These are phyloP conservation scores for Bombus picipes DNA, from an alignment of 1,140 invertebrate genomes.

Conservation along the genomic window DNA sequence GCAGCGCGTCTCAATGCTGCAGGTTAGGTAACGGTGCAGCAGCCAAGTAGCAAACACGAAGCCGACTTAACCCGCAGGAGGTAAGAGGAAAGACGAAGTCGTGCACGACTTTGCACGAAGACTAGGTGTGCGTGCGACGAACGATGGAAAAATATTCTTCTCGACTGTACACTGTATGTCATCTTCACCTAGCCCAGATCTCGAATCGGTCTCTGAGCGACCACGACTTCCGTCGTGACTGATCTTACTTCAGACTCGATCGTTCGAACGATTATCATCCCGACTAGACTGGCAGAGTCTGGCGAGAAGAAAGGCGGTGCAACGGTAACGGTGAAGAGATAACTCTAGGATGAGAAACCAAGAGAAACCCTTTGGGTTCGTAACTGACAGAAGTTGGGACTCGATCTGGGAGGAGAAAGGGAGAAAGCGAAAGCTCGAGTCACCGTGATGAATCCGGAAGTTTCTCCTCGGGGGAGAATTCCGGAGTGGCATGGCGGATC, in stretches of 20 bases:
- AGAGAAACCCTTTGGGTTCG: conserved; percentile 19
- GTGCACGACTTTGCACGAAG: conserved; percentile 21
- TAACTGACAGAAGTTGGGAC: conserved; percentile 13
- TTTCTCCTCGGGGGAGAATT: conserved; percentile 60
- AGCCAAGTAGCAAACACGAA: conserved; percentile 77
- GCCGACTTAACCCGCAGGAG: conserved; percentile 67
- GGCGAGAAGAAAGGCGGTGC: conserved; percentile 5
- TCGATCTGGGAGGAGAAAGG: not conserved
- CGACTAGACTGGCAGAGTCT: not conserved
- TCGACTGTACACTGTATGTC: not conserved
- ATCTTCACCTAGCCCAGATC: conserved; percentile 63
- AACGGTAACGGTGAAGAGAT: conserved; percentile 9
- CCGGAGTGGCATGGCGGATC: conserved; percentile 53
- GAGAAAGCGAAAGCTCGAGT: conserved; percentile 64
- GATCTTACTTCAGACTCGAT: conserved; percentile 48
- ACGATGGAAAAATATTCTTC: not conserved
- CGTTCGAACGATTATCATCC: conserved; percentile 47
- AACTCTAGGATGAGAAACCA: conserved; percentile 46
- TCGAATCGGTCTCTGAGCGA: conserved; percentile 56
- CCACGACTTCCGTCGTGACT: conserved; percentile 62
- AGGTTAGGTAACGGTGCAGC: conserved; percentile 81
- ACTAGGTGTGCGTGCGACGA: not conserved
- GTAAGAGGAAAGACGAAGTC: conserved; percentile 40
- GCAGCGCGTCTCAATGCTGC: conserved; percentile 53
- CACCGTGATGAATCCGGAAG: conserved; percentile 51